These are phyloP conservation scores for Passer domesticus DNA, from an alignment of 2,113 vertebrate genomes.

Conservation along the genomic window DNA sequence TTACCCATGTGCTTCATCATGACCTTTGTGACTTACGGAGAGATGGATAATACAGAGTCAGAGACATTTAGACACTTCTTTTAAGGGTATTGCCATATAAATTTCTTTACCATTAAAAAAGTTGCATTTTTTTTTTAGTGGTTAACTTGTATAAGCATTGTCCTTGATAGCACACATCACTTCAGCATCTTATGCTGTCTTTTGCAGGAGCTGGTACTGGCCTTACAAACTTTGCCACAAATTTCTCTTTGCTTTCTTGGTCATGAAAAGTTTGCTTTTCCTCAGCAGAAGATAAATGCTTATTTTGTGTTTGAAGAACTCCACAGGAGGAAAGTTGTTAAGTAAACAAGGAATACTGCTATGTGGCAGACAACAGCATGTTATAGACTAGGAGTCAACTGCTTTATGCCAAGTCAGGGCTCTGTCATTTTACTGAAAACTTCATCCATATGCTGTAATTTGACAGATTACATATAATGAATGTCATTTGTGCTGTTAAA, in stretches of 20 bases:
- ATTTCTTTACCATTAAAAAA: background rate
- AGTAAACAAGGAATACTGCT: accelerated
- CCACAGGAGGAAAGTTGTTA: background rate
- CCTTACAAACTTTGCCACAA: background rate
- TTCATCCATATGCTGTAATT: background rate
- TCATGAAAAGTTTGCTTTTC: background rate
- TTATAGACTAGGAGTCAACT: background rate
- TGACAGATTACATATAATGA: background rate
- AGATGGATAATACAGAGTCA: background rate
- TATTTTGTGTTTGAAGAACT: background rate
- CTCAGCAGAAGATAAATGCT: background rate
- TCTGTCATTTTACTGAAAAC: background rate
- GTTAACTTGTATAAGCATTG: background rate
- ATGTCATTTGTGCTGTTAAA: background rate
- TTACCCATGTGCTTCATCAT: accelerated
- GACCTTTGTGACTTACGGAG: background rate
- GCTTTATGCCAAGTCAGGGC: background rate
- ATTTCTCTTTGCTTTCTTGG: background rate
- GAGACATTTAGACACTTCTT: background rate
- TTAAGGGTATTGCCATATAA: background rate
- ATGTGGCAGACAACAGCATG: background rate
- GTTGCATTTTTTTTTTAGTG: background rate
- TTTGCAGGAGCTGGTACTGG: background rate
- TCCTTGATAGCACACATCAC: background rate
- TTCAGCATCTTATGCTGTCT: background rate